phyloP scores from a whole-genome alignment of 2,888 invertebrate species.

The Lepeophtheirus nordmannii region DNA sequence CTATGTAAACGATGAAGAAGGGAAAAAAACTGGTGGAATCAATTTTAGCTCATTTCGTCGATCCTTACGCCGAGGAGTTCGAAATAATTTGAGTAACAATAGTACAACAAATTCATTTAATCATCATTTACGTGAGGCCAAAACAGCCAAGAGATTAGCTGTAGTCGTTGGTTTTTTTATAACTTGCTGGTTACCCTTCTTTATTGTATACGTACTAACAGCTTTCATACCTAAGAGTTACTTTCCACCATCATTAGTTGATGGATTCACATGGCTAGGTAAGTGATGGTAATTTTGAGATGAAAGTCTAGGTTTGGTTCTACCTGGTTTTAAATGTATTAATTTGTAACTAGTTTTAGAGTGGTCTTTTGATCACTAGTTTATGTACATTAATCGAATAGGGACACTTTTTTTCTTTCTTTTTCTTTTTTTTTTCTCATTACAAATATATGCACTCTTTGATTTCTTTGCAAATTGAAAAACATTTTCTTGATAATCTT shows the following conservation, averaged over 20 bases:
- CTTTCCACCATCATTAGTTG: background rate
- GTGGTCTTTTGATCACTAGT: too few species aligned
- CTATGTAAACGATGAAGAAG: background rate
- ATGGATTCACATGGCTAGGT: constrained; percentile 15
- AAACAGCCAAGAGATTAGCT: constrained; percentile 7
- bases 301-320: too few species aligned
- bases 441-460: too few species aligned
- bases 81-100: background rate
- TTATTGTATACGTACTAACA: constrained; percentile 3
- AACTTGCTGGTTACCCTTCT: constrained; percentile 15
- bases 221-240: background rate
- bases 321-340: too few species aligned
- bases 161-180: constrained; percentile 15
- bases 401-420: too few species aligned
- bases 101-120: background rate
- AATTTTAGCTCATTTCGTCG: background rate
- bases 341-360: too few species aligned
- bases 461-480: too few species aligned
- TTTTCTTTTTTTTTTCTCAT: too few species aligned
- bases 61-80: background rate
- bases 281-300: background rate
- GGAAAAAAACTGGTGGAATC: background rate
- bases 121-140: constrained; percentile 9
- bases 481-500: too few species aligned
- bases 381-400: too few species aligned